Evolutionary conservation across 2,888 invertebrate species (phyloP), one percentile per base, ranked within the genome.

Genomic region (Heliconius cydno): DNA sequence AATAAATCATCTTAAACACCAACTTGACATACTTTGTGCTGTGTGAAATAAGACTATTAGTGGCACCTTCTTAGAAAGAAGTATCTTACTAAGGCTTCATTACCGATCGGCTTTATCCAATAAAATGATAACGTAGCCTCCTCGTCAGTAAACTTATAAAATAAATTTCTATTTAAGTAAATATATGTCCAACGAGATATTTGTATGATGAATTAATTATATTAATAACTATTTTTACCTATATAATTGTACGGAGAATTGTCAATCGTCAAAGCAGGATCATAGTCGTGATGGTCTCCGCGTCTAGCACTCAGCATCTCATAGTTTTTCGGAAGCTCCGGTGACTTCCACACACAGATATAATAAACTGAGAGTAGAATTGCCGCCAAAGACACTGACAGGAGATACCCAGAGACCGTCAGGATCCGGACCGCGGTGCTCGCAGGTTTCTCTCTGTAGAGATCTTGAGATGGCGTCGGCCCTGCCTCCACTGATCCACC

Each of bases 311-410:
- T 85, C 60, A 85, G 82, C 83, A 86, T 86, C 46, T 86, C 87
- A 46, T 70, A 70, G 80, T 87, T 87, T 73, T 89, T 89, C 63
- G 92, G 90, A 76, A 96, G 94, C 79, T 96, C 96, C 2, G 97
- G 97, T 12, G 94, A 92, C 86, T 97, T 96, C 98, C 98, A 98
- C 86, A 98, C 96, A 88, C 97, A 97, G 82, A 98, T 95, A 91
- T 98, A 98, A 91, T 98, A 98, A 76, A 97, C 96, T 41, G 98
- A 98, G 74, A 98, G 95, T 75, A 97, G 96, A 85, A 98, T 97
- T 10, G 97, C 98, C 9, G 97, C 97, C 92, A 97, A 96, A n/a
- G 98, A 98, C 72, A 98, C 98, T n/a, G 97, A 97, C 83, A 97
- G 94, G 84, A 98, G 96, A 91, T 98, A 98, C 19, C 97, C 97